Evolutionary conservation across 2,113 vertebrate genomes (phyloP), one percentile per base, ranked within the genome.

Genomic region (Catharus minimus): DNA sequence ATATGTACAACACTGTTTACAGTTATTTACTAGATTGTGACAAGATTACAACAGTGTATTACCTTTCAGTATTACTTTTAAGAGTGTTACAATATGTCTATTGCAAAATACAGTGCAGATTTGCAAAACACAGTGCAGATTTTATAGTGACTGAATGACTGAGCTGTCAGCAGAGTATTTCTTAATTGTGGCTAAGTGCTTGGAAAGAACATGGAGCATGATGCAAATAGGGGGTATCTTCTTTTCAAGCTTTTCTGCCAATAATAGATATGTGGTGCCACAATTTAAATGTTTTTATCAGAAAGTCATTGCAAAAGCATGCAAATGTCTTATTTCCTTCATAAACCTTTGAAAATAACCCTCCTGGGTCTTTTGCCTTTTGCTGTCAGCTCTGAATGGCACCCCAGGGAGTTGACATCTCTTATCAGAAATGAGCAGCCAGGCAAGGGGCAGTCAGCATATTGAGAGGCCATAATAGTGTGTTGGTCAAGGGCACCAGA

Each of bases 361-460:
- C 78, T 95, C 28, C 39, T 86, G 94, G 85, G 94, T 83, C 47
- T 64, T n/a, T 82, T 96, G 95, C 83, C 88, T 96, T 94, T 96
- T 93, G 71, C 96, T 96, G 85, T 95, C 10, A 0, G 93, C 90
- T 94, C 74, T 96, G 93, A 96, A 77, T 94, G 92, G 86, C 93
- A 93, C 98, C 95, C 96, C 20, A 86, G 97, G 97, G 97, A 97
- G 82, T 64, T 94, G 93, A 86, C 90, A 90, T 96, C 95, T 96
- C 98, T 98, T 98, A 98, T 98, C 98, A 96, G 96, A 88, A 95
- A 72, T 15, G 49, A 96, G 79, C 98, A 98, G 98, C 91, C 95
- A 89, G 82, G 85, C 96, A 91, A 96, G 97, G 97, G 97, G 95
- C 98, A 98, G 96, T 86, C 83, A 79, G 93, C 97, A 97, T 95